These are phyloP conservation scores for Notodonta dromedarius DNA, from an alignment of 2,888 invertebrate species.

Conservation along the genomic window DNA sequence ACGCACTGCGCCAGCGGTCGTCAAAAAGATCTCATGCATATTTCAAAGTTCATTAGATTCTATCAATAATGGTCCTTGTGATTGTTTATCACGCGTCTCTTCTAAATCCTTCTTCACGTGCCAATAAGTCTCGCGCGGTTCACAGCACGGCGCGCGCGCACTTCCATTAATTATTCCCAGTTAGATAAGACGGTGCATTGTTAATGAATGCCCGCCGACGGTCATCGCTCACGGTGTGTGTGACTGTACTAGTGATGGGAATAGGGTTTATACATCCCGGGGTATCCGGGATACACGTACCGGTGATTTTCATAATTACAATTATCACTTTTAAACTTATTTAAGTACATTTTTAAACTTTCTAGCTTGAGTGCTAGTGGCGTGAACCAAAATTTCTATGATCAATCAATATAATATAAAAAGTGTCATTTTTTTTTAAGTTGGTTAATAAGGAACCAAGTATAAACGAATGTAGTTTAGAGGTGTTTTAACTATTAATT, in stretches of 20 bases:
- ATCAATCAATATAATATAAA: too few species aligned
- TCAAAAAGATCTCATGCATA: too few species aligned
- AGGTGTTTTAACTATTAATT: background rate
- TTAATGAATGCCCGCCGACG: constrained; percentile 72
- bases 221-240: constrained; percentile 74
- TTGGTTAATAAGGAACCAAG: too few species aligned
- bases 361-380: too few species aligned
- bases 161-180: constrained; percentile 82
- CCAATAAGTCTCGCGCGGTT: constrained; percentile 48
- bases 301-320: background rate
- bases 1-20: too few species aligned
- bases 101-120: constrained; percentile 19
- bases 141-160: constrained; percentile 75
- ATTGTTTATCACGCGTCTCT: constrained; percentile 16
- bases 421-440: too few species aligned
- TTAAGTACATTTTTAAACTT: too few species aligned
- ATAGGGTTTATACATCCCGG: background rate
- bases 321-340: too few species aligned
- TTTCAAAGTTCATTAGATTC: too few species aligned
- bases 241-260: constrained; percentile 50
- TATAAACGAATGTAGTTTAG: too few species aligned
- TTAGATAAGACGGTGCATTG: constrained; percentile 82
- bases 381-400: too few species aligned
- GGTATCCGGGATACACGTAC: constrained; percentile 1
- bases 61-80: background rate